These are phyloP conservation scores for Cryptocephalus primarius DNA, from an alignment of 2,888 invertebrate species.

Conservation along the genomic window DNA sequence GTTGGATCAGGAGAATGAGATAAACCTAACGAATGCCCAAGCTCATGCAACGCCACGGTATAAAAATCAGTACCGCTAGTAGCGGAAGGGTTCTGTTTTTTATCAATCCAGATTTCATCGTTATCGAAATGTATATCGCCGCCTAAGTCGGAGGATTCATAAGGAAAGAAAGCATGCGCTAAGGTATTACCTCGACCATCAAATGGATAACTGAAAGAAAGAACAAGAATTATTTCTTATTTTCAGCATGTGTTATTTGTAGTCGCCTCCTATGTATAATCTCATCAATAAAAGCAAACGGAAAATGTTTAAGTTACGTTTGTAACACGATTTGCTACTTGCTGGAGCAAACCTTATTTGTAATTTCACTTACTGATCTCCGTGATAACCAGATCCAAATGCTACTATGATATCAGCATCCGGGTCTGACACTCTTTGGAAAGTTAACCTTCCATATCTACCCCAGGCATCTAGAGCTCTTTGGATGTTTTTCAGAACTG, in stretches of 20 bases:
- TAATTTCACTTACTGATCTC: conserved; percentile 47
- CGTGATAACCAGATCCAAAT: conserved; percentile 59
- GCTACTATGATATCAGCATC: conserved; percentile 64
- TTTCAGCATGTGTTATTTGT: no score
- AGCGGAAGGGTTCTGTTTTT: conserved; percentile 1
- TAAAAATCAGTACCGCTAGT: conserved; percentile 50
- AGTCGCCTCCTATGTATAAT: no score
- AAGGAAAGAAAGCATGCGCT: conserved; percentile 70
- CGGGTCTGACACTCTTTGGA: conserved; percentile 39
- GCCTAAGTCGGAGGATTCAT: conserved; percentile 42
- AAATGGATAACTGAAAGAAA: conserved; percentile 52
- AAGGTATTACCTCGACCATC: conserved; percentile 63
- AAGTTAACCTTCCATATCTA: conserved; percentile 49
- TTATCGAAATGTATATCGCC: conserved; percentile 75
- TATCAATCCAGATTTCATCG: conserved; percentile 58
- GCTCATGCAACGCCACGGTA: conserved; percentile 64
- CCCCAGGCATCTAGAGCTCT: conserved; percentile 60
- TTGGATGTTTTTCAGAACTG: conserved; percentile 46
- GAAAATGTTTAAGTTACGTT: no score
- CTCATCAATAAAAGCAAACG: no score
- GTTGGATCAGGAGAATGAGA: conserved; percentile 53
- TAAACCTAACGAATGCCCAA: conserved; percentile 66
- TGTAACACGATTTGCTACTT: no score
- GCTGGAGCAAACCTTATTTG: no score
- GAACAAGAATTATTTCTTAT: not conserved